Percentiles rank a stretch among this genome's conserved stretches.
Evolutionary conservation across 2,888 invertebrate genomes (phyloP).

Genomic region (Nezara viridula): DNA sequence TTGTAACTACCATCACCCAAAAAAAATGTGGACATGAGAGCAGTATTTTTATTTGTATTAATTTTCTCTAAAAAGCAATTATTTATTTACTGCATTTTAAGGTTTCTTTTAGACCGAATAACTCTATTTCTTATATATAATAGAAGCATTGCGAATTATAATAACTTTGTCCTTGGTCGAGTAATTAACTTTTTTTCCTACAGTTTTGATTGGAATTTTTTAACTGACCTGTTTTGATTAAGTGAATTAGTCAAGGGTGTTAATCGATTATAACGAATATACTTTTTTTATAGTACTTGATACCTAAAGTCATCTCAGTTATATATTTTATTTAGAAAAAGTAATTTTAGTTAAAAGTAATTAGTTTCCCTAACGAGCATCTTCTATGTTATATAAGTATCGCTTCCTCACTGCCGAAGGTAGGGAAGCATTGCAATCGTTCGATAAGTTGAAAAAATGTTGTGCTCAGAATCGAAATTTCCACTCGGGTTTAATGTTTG

Average conservation of each 20-base stretch:
- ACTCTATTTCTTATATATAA: not conserved
- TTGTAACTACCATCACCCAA: not conserved
- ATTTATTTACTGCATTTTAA: not conserved
- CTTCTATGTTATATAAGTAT: too few species aligned
- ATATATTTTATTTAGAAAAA: not conserved
- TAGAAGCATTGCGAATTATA: not conserved
- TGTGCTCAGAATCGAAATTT: too few species aligned
- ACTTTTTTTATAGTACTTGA: not conserved
- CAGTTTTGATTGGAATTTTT: constrained; percentile 2
- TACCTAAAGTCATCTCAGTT: not conserved
- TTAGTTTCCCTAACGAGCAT: too few species aligned
- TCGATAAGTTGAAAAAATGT: too few species aligned
- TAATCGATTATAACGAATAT: not conserved
- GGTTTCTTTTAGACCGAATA: not conserved
- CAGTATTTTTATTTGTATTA: not conserved
- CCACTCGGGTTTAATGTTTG: too few species aligned
- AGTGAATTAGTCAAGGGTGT: not conserved
- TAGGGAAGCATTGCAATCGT: too few species aligned
- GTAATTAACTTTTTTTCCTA: not conserved
- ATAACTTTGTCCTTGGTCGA: not conserved
- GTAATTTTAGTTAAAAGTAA: not conserved
- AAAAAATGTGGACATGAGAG: not conserved
- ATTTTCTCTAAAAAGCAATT: not conserved
- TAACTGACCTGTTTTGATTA: not conserved
- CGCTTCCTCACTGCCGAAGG: too few species aligned